These are phyloP conservation scores for Ptyas mucosa DNA, from an alignment of 2,113 vertebrate genomes.

Conservation along the genomic window DNA sequence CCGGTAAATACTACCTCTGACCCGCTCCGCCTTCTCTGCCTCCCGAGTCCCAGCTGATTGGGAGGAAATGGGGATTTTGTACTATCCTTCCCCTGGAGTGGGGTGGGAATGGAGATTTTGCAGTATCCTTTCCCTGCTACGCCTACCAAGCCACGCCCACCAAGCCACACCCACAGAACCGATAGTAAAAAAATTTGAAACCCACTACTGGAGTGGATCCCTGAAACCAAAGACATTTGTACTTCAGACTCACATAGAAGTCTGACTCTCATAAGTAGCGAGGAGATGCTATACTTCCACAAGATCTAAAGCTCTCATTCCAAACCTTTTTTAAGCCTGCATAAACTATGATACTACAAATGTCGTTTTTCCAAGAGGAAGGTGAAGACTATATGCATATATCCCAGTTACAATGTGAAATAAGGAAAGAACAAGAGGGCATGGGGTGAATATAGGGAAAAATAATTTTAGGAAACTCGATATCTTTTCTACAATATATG, in stretches of 20 bases:
- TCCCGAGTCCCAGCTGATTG: no score
- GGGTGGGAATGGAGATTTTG: no score
- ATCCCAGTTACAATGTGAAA: background rate
- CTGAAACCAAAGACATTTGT: background rate
- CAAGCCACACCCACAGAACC: no score
- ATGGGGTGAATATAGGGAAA: background rate
- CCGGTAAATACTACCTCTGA: no score
- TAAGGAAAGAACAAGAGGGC: background rate
- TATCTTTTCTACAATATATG: background rate
- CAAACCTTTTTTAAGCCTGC: background rate
- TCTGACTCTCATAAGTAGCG: background rate
- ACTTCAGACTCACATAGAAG: background rate
- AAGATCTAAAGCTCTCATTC: background rate
- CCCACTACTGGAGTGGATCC: no score
- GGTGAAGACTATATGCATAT: background rate
- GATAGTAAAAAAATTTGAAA: no score
- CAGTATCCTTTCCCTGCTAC: no score
- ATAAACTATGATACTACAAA: background rate
- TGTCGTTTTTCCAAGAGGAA: background rate
- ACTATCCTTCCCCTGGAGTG: no score
- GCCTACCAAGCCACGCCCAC: no score
- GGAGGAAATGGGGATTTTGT: no score
- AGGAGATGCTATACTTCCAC: background rate
- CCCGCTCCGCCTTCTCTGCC: no score
- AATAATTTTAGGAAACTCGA: background rate